Conservation (phyloP, 2,797 vertebrate genomes). For the Mus minutoides region DNA sequence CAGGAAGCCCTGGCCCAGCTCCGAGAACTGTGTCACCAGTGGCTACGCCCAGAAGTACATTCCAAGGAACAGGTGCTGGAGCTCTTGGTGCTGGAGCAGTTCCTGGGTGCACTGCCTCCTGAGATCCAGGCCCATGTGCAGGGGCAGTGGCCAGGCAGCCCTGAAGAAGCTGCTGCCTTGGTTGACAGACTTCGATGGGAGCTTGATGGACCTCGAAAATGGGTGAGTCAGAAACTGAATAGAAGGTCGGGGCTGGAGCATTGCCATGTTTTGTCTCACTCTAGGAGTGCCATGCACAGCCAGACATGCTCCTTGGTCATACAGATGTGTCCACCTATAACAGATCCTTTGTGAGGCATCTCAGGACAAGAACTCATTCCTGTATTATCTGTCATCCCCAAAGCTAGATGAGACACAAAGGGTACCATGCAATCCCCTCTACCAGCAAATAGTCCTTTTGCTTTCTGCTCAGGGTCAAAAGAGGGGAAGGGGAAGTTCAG, state of each 20-base stretch:
- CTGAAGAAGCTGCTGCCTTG: constrained; percentile 70
- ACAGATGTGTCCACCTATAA: background rate
- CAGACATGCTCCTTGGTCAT: background rate
- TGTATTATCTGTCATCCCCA: background rate
- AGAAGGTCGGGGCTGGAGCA: background rate
- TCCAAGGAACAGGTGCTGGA: constrained; percentile 83
- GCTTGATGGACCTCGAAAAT: constrained; percentile 67
- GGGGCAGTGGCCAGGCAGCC: constrained; percentile 61
- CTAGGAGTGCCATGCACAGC: background rate
- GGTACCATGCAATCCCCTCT: background rate
- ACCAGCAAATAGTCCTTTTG: background rate
- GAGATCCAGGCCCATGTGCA: constrained; percentile 70
- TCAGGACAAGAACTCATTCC: background rate
- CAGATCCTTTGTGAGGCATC: background rate
- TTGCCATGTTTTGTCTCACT: background rate
- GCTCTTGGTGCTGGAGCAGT: constrained; percentile 82
- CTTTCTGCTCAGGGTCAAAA: background rate
- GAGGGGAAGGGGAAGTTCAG: background rate
- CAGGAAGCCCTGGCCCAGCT: constrained; percentile 73
- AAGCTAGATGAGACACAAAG: background rate
- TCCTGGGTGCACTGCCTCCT: constrained; percentile 69
- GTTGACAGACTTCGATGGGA: constrained; percentile 47
- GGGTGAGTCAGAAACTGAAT: constrained; percentile 67
- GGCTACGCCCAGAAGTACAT: constrained; percentile 73
- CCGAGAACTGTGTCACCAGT: constrained; percentile 73